Conservation (phyloP, 2,797 vertebrate species). For the Melanotaenia maccullochi region DNA sequence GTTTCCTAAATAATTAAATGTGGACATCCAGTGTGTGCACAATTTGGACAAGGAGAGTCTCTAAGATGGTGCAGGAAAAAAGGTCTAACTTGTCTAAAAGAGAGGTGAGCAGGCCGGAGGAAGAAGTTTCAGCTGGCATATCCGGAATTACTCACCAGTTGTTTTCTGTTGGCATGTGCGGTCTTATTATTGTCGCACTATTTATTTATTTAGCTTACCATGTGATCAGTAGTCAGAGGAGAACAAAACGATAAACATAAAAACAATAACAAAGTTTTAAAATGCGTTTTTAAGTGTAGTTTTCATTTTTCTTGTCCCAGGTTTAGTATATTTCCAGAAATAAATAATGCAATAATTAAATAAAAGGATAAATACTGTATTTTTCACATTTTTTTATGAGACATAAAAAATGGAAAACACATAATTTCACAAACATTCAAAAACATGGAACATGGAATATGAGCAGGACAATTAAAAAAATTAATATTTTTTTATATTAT, state of each 20-base stretch:
- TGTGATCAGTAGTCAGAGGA: too few relatives aligned
- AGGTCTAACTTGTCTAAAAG: neutral
- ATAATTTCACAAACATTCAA: too few relatives aligned
- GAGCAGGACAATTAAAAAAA: too few relatives aligned
- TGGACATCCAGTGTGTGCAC: neutral
- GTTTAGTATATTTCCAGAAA: slow-evolving; percentile 40
- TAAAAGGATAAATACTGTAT: too few relatives aligned
- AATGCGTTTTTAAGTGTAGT: neutral
- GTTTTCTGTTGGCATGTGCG: neutral
- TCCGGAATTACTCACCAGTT: neutral
- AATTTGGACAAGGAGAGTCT: neutral
- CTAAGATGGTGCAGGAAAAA: neutral
- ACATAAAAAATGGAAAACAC: too few relatives aligned
- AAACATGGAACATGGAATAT: too few relatives aligned
- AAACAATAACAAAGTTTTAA: too few relatives aligned
- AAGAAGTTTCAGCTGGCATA: neutral
- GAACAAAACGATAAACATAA: too few relatives aligned
- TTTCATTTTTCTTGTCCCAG: slow-evolving; percentile 1
- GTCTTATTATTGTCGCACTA: neutral
- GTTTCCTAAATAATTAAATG: neutral
- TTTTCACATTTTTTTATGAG: too few relatives aligned
- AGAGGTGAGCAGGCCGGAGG: neutral
- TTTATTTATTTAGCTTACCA: too few relatives aligned
- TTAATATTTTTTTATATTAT: too few relatives aligned
- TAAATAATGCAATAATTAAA: slow-evolving; percentile 5